Conservation (phyloP, 2,113 vertebrate species). For the Sylvilagus bachmani region DNA sequence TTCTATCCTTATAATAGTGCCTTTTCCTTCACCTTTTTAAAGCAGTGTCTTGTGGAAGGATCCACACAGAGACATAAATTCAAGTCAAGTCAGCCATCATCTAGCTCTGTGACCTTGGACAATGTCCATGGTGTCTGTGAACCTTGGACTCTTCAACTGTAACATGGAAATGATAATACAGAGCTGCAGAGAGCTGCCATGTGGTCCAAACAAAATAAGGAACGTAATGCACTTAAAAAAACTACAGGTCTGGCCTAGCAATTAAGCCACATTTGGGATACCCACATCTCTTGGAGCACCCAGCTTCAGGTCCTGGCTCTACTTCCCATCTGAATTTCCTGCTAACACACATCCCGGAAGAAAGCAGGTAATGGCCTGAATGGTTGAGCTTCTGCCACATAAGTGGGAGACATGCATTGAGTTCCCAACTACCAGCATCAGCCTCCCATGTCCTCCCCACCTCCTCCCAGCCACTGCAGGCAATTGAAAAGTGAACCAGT, state of each 20-base stretch:
- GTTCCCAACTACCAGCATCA: too few species aligned
- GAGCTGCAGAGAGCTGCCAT: background rate
- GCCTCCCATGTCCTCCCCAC: too few species aligned
- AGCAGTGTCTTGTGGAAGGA: background rate
- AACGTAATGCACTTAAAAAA: background rate
- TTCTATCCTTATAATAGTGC: background rate
- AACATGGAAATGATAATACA: background rate
- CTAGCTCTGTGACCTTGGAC: background rate
- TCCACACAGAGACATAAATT: background rate
- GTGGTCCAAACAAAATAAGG: background rate
- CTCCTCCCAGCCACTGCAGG: too few species aligned
- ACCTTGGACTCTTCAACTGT: background rate
- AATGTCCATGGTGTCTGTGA: background rate
- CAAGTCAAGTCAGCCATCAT: background rate
- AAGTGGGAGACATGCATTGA: too few species aligned
- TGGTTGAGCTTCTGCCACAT: too few species aligned
- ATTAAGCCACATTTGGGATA: too few species aligned
- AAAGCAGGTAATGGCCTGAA: too few species aligned
- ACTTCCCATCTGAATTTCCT: too few species aligned
- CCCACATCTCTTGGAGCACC: too few species aligned
- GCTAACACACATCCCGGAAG: too few species aligned
- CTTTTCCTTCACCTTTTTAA: background rate
- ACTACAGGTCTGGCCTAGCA: background rate
- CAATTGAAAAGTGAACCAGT: too few species aligned
- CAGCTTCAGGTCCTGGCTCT: too few species aligned